Evolutionary conservation across 2,113 vertebrate genomes (phyloP), one percentile per base, ranked within the genome.

Genomic region (Ciconia stormi): DNA sequence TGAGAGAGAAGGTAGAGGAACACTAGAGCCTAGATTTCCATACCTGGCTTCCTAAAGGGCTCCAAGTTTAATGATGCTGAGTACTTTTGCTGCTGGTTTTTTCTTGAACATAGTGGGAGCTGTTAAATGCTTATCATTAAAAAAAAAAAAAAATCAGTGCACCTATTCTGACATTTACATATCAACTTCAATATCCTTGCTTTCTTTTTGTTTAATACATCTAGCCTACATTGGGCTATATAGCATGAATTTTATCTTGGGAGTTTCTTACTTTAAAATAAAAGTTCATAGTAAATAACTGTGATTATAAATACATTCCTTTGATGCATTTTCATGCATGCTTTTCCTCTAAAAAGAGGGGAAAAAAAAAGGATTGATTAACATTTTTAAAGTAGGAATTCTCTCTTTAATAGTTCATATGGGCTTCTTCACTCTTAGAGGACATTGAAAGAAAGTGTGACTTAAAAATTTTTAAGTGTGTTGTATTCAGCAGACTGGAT

Each of bases 401-500:
- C 15, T 65, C 58, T 79, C 62, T 90, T 66, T 83, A 47, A 27
- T 61, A 65, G 36, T 36, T 76, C 23, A 3, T 44, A n/a, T 3
- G 62, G 42, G 19, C 73, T 93, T 92, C 62, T 90, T 91, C 72
- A 38, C 27, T 86, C 72, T 85, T 88, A 56, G 29, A 84, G 38
- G 26, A 29, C 87, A 26, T 38, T 83, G 90, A 63, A 88, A 77
- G 62, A 89, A 94, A 90, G 55, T 36, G 38, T n/a, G 42, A 91
- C 85, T 87, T 95, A 3, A 86, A 77, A 26, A 18, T 62, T 56
- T 71, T 58, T 10, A 62, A 47, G 49, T 38, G 40, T 52, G 17
- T 90, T 94, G 42, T 71, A 58, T 86, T 89, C 96, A 94, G 84
- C 93, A 96, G 90, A 85, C 82, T 96, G 95, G 82, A 92, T 96